Evolutionary conservation across 2,797 vertebrate genomes (phyloP), one percentile per base, ranked within the genome.

Genomic region (Nasua narica): DNA sequence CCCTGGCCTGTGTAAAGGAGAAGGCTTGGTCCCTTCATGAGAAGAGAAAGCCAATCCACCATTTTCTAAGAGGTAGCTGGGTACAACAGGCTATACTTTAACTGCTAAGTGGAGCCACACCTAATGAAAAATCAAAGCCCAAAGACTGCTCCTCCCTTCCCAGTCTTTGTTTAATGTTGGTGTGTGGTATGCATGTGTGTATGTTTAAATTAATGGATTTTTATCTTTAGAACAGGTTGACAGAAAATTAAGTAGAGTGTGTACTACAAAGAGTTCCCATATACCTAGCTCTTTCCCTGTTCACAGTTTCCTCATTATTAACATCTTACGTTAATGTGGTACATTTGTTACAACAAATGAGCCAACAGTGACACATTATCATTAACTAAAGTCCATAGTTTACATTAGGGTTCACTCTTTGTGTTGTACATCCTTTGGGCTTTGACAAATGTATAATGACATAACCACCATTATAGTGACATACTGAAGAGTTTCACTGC

Each of bases 361-460:
- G 48, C 21, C 70, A 82, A 91, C 43, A 78, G 3, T 82, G 52
- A 94, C 40, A 91, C 27, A 35, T 35, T 76, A 86, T 77, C 82
- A 77, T 43, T 58, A 37, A 74, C 46, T 60, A 15, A 60, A 92
- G 78, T 13, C 56, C 32, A 43, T 3, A 37, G 43, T 83, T 87
- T 94, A 91, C 35, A 52, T 27, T 32, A 87, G 40, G 29, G 43
- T 84, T 70, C 48, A 50, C n/a, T 83, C 14, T 87, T 46, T 37
- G 21, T 60, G 37, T n/a, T 65, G 10, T 32, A 94, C 23, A 56
- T 52, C 62, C 50, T 93, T 56, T 65, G 18, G 48, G 16, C 48
- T 96, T 90, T 65, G 56, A 95, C 67, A 95, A 91, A 60, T n/a
- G 19, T n/a, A 54, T 60, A 83, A 82, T 23, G 4, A 87, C 50